Percentiles rank a stretch among this genome's conserved stretches.
Evolutionary conservation across 2,113 vertebrate species (phyloP).

Genomic region (Bubo blakistoni): DNA sequence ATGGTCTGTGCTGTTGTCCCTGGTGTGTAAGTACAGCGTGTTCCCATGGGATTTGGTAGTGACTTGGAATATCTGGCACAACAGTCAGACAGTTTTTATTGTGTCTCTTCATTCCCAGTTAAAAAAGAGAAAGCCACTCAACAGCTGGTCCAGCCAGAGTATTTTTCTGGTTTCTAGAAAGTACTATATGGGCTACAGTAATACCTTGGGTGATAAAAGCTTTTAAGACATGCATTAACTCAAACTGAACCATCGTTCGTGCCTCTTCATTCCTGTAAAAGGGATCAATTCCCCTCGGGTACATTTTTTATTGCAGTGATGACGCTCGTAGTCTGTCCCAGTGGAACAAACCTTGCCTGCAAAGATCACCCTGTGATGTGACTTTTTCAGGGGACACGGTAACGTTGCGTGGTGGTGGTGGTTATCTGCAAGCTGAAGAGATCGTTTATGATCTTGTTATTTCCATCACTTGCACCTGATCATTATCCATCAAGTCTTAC

Average conservation of each 20-base stretch:
- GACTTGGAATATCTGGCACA: background rate
- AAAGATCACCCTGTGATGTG: no score
- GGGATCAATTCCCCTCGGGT: background rate
- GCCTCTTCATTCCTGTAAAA: background rate
- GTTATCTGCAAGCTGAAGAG: background rate
- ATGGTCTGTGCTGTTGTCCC: background rate
- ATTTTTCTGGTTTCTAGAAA: background rate
- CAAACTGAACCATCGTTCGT: fast-evolving
- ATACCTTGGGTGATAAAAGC: background rate
- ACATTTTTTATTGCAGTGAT: background rate
- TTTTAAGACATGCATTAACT: background rate
- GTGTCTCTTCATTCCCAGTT: background rate
- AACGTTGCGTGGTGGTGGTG: no score
- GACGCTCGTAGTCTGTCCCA: background rate
- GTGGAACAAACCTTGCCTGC: background rate
- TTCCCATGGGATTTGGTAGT: no score
- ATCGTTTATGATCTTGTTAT: fast-evolving
- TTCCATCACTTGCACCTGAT: background rate
- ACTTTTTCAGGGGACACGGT: background rate
- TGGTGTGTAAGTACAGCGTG: no score
- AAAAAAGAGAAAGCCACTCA: background rate
- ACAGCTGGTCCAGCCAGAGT: background rate
- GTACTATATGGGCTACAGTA: background rate
- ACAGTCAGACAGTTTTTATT: background rate
- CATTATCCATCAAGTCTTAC: background rate